phyloP scores from a whole-genome alignment of 2,113 vertebrate genomes.

The Brachyhypopomus gauderio region DNA sequence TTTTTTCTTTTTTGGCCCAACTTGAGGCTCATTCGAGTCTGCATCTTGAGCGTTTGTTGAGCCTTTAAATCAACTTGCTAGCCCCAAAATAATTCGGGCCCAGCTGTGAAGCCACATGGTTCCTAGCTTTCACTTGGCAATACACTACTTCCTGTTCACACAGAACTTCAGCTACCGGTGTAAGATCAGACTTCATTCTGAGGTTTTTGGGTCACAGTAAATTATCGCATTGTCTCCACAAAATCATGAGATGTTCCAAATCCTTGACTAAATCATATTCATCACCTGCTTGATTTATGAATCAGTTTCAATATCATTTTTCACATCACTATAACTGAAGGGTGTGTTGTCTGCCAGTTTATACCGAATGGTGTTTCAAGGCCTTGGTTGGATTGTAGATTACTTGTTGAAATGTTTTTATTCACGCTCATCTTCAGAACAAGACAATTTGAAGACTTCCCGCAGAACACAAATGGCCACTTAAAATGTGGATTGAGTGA shows the following conservation, averaged over 20 bases:
- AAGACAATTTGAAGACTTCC: neutral
- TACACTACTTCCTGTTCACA: neutral
- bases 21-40: slow-evolving; percentile 2
- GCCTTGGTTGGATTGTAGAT: neutral
- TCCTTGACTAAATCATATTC: too few species aligned
- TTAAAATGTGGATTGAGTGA: slow-evolving; percentile 35
- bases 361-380: neutral
- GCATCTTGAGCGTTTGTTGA: slow-evolving; percentile 22
- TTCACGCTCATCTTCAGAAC: neutral
- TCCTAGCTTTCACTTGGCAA: neutral
- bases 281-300: too few species aligned
- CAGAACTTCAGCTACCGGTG: neutral
- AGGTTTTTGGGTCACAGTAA: too few species aligned
- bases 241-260: neutral
- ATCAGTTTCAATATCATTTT: neutral
- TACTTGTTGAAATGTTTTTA: neutral
- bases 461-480: neutral
- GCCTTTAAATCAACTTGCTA: slow-evolving; percentile 30
- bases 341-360: too few species aligned
- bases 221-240: too few species aligned
- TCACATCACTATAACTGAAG: too few species aligned
- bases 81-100: slow-evolving; percentile 28
- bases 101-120: slow-evolving; percentile 31
- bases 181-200: neutral
- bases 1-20: slow-evolving; percentile 14